phyloP scores from a whole-genome alignment of 2,888 invertebrate genomes.

The Dicranocentrus wangi region DNA sequence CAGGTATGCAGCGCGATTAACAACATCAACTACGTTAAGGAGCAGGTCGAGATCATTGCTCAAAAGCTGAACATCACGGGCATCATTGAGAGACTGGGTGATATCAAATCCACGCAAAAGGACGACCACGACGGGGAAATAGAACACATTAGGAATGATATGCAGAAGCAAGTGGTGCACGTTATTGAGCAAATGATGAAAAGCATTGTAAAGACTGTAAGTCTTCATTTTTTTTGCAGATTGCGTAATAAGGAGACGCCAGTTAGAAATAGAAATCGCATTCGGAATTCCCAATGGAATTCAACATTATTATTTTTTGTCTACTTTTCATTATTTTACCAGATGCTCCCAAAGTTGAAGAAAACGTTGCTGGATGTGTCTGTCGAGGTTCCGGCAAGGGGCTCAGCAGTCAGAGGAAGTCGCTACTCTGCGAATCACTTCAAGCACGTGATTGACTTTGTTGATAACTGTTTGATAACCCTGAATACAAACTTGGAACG shows the following conservation, averaged over 20 bases:
- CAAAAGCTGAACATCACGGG: constrained; percentile 40
- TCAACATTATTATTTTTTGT: too few relatives aligned
- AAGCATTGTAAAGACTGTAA: constrained; percentile 18
- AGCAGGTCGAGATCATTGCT: constrained; percentile 32
- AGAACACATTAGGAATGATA: constrained; percentile 24
- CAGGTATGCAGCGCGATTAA: constrained; percentile 47
- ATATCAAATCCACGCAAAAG: not conserved
- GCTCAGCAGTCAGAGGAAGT: not conserved
- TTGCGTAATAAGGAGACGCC: not conserved
- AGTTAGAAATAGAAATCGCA: too few relatives aligned
- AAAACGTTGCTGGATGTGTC: constrained; percentile 35
- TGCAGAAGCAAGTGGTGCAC: constrained; percentile 18
- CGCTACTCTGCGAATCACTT: not conserved
- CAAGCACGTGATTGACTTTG: constrained; percentile 22
- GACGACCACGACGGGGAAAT: constrained; percentile 40
- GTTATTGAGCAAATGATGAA: constrained; percentile 20
- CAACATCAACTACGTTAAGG: constrained; percentile 61
- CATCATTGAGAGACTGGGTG: constrained; percentile 24
- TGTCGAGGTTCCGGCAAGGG: not conserved
- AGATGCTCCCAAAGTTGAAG: constrained; percentile 28
- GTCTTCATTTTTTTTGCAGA: not conserved
- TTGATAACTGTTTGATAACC: constrained; percentile 44
- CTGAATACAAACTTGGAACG: constrained; percentile 35
- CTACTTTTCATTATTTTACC: too few relatives aligned
- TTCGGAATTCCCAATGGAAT: too few relatives aligned